Evolutionary conservation across 2,888 invertebrate genomes (phyloP).

Genomic region (Arge pagana): DNA sequence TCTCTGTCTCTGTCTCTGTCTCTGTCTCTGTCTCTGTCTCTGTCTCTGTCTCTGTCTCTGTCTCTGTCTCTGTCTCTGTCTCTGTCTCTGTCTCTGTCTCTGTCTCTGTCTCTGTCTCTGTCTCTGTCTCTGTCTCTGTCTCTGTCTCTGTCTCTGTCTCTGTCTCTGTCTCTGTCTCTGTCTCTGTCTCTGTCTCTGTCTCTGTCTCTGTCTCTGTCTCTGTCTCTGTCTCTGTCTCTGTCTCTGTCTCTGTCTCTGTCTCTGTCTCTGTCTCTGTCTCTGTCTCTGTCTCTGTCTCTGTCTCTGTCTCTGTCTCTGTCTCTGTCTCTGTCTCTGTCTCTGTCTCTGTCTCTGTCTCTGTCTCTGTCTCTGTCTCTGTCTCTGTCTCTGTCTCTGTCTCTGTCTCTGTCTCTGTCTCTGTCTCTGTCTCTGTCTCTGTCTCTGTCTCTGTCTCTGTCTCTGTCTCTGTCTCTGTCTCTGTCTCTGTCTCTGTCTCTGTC

Average conservation of each 20-base stretch:
- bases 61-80: background rate
- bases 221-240: background rate
- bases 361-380: background rate
- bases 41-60: background rate
- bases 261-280: slow-evolving; percentile 8
- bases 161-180: background rate
- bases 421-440: background rate
- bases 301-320: background rate
- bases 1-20: slow-evolving; percentile 7
- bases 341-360: background rate
- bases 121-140: background rate
- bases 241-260: slow-evolving; percentile 7
- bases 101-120: background rate
- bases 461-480: background rate
- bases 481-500: background rate
- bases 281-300: background rate
- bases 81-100: background rate
- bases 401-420: background rate
- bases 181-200: background rate
- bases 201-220: background rate
- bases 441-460: background rate
- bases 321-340: background rate
- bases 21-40: slow-evolving; percentile 8
- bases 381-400: background rate
- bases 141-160: background rate